Conservation (phyloP, 2,797 vertebrate species). For the Poeciliopsis presidionis region DNA sequence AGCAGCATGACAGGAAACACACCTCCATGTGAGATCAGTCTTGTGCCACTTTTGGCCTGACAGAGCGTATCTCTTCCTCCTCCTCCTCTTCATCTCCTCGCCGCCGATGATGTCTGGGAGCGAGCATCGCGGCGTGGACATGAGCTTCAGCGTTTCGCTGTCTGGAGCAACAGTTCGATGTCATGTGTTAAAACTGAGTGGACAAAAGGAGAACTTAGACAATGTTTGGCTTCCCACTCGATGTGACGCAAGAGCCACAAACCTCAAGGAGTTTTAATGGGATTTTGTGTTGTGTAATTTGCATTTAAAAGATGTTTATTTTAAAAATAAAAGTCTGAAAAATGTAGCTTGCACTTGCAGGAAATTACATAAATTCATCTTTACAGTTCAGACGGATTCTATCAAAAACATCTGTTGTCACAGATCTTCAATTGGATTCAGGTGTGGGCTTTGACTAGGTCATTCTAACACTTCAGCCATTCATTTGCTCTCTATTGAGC, state of each 20-base stretch:
- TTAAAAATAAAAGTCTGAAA: neutral
- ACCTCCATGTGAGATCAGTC: constrained; percentile 79
- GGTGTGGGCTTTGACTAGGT: neutral
- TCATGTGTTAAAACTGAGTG: neutral
- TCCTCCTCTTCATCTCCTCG: constrained; percentile 78
- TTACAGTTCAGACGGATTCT: neutral
- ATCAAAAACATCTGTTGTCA: neutral
- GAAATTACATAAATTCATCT: neutral
- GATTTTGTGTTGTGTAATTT: neutral
- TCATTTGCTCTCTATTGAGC: neutral
- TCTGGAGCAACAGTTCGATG: constrained; percentile 58
- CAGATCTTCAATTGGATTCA: neutral
- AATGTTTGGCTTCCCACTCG: neutral
- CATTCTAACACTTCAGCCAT: neutral
- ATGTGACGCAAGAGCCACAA: neutral
- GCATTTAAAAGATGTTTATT: neutral
- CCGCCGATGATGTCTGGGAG: constrained; percentile 87
- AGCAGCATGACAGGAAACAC: constrained; percentile 38
- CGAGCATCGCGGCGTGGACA: constrained; percentile 88
- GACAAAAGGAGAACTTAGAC: neutral
- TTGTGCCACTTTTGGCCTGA: constrained; percentile 84
- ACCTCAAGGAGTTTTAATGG: neutral
- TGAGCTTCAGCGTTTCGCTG: constrained; percentile 68
- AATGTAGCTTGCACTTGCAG: neutral
- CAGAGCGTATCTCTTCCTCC: constrained; percentile 82